These are phyloP conservation scores for Catamblyrhynchus diadema DNA, from an alignment of 2,797 vertebrate genomes.

Conservation along the genomic window DNA sequence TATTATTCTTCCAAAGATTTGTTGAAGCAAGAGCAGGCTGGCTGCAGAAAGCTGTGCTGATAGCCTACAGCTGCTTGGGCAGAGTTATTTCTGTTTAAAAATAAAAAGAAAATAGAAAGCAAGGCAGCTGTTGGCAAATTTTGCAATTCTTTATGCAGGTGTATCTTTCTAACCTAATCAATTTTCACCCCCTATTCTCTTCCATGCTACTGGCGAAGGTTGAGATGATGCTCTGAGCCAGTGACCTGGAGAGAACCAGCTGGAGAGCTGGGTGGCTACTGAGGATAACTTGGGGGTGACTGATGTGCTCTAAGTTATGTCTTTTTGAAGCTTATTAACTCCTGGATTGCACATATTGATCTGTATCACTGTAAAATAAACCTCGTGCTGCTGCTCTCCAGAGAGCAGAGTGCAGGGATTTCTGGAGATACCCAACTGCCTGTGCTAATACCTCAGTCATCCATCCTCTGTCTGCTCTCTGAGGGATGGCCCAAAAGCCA, in stretches of 20 bases:
- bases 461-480: background rate
- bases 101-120: background rate
- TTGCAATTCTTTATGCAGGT: background rate
- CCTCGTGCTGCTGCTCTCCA: background rate
- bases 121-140: background rate
- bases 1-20: background rate
- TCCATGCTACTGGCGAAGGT: accelerated
- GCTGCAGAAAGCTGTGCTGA: background rate
- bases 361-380: background rate
- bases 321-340: slow-evolving; percentile 11
- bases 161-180: background rate
- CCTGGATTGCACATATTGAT: background rate
- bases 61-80: slow-evolving; percentile 10
- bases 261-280: background rate
- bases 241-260: background rate
- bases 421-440: background rate
- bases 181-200: background rate
- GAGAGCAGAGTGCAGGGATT: background rate
- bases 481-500: background rate
- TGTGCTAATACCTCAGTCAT: background rate
- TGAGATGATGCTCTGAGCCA: background rate
- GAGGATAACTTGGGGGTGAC: background rate
- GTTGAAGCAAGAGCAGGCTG: background rate
- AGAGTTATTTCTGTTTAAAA: background rate
- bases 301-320: background rate